A percentile compares a stretch with the other conserved stretches of the same genome.
Evolutionary conservation across 1,140 invertebrate genomes (phyloP).

Genomic region (Tetramorium parvispinum): DNA sequence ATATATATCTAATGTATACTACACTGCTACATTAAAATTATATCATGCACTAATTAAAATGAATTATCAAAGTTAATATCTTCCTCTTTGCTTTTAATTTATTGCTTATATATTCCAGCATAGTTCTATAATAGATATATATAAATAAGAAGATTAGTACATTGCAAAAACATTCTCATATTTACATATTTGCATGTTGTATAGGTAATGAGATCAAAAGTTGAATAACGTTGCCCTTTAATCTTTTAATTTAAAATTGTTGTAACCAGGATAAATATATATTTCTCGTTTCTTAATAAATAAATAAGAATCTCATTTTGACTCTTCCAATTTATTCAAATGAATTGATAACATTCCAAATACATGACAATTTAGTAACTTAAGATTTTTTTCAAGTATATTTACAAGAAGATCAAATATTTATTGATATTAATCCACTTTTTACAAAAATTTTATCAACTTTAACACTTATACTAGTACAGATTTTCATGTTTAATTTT

Average conservation of each 20-base stretch:
- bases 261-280: neutral
- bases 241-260: neutral
- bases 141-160: slow-evolving; percentile 25
- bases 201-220: slow-evolving; percentile 1
- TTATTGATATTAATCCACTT: neutral
- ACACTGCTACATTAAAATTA: slow-evolving; percentile 1
- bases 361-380: neutral
- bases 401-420: neutral
- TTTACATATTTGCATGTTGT: slow-evolving; percentile 40
- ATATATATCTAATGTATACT: neutral
- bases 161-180: slow-evolving; percentile 27
- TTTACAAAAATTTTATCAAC: neutral
- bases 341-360: neutral
- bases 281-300: neutral
- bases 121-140: neutral
- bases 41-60: slow-evolving; percentile 17
- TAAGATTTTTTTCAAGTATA: neutral
- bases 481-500: neutral
- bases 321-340: neutral
- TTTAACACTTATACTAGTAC: neutral
- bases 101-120: slow-evolving; percentile 47
- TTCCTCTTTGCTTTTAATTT: neutral
- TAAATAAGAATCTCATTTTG: neutral
- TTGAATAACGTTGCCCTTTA: slow-evolving; percentile 45
- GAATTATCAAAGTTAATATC: neutral